Percentiles rank a stretch among this genome's conserved stretches.
Conservation (phyloP, 2,113 vertebrate genomes). For the Halcyon malimbica region DNA sequence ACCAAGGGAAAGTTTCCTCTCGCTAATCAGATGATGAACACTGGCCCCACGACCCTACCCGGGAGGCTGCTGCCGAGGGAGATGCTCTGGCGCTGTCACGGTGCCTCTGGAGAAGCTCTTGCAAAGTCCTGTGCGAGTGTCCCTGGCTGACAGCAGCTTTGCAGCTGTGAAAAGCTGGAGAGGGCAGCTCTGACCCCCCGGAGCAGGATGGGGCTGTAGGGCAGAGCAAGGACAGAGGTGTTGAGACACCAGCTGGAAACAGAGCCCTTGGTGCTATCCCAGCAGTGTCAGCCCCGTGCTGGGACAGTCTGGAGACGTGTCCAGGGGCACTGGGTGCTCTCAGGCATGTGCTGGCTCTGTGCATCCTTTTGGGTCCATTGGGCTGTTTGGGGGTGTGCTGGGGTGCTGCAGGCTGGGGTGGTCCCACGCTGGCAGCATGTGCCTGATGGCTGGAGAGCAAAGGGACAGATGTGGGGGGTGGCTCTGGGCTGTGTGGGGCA, state of each 20-base stretch:
- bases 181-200: neutral
- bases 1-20: neutral
- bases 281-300: neutral
- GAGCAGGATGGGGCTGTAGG: neutral
- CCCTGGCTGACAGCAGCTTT: neutral
- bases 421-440: neutral
- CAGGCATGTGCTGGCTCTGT: neutral
- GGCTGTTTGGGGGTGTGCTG: neutral
- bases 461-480: fast-evolving
- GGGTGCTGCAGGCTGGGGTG: neutral
- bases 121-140: fast-evolving
- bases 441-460: neutral
- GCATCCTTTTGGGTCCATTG: neutral
- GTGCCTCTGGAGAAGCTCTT: neutral
- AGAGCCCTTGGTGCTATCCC: neutral
- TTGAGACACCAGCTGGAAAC: neutral
- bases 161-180: neutral
- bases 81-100: neutral
- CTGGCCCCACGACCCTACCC: neutral
- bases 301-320: neutral
- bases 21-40: neutral
- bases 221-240: neutral
- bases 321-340: neutral
- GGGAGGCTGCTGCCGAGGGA: neutral
- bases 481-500: neutral